Evolutionary conservation across 2,888 invertebrate genomes (phyloP).

Genomic region (Drosophila monieri): DNA sequence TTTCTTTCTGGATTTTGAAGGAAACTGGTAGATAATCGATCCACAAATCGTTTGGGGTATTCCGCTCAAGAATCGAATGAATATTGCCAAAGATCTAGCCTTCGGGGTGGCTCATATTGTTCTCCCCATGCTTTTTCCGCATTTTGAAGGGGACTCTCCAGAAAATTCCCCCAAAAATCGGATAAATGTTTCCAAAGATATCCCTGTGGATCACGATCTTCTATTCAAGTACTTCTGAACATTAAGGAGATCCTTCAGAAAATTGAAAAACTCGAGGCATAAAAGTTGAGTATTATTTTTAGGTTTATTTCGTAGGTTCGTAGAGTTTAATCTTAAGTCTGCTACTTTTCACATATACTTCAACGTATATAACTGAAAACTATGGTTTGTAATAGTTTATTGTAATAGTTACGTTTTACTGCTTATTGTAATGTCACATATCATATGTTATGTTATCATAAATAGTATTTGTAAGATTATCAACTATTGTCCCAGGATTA

Average conservation of each 20-base stretch:
- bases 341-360: constrained; percentile 12
- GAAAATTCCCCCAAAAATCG: too few species aligned
- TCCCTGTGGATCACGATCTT: too few species aligned
- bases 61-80: too few species aligned
- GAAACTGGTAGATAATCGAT: too few species aligned
- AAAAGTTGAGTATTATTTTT: not conserved
- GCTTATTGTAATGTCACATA: constrained; percentile 74
- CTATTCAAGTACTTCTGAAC: too few species aligned
- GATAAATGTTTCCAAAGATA: too few species aligned
- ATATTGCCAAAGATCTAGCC: too few species aligned
- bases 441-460: constrained; percentile 59
- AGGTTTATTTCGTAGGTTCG: not conserved
- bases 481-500: constrained; percentile 30
- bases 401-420: constrained; percentile 62
- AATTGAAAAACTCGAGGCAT: not conserved
- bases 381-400: constrained; percentile 48
- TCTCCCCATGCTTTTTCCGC: too few species aligned
- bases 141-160: too few species aligned
- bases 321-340: not conserved
- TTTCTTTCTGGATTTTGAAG: too few species aligned
- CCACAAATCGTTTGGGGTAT: too few species aligned
- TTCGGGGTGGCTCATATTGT: too few species aligned
- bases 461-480: constrained; percentile 47
- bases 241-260: not conserved
- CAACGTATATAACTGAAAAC: constrained; percentile 17